phyloP scores from a whole-genome alignment of 2,797 vertebrate species.

The Saxicola maurus region DNA sequence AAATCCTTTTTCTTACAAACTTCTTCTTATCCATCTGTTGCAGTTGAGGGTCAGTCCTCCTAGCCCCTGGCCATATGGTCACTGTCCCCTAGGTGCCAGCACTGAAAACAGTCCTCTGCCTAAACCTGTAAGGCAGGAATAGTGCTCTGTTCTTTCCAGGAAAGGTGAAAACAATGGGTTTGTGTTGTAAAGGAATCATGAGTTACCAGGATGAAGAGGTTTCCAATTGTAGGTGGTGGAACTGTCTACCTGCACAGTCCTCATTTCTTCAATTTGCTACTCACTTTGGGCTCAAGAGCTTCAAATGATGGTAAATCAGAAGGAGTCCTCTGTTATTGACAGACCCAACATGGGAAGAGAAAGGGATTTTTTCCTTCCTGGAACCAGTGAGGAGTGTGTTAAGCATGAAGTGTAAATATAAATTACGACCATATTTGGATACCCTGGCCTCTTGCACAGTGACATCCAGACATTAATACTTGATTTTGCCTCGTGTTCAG shows the following conservation, averaged over 20 bases:
- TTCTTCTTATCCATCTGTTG: not conserved
- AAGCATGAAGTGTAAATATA: not conserved
- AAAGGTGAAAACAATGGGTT: not conserved
- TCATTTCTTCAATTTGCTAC: not conserved
- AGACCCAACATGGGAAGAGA: not conserved
- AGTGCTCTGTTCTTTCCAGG: not conserved
- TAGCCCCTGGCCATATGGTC: not conserved
- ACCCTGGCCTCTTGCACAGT: not conserved
- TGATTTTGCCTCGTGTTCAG: not conserved
- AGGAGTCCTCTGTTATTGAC: not conserved
- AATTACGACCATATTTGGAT: not conserved
- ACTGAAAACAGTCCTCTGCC: not conserved
- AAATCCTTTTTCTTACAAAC: not conserved
- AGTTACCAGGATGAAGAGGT: not conserved
- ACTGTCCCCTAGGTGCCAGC: not conserved
- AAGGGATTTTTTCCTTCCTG: not conserved
- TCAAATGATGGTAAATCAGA: not conserved
- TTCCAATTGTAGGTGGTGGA: not conserved
- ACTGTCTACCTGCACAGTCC: not conserved
- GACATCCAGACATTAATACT: not conserved
- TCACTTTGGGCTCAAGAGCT: not conserved
- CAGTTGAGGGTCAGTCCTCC: not conserved
- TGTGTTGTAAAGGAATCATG: not conserved
- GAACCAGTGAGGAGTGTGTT: not conserved
- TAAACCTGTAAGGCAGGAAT: not conserved